Base-by-base conservation (phyloP, 2,113 vertebrate species). In the Xenopus laevis region DNA sequence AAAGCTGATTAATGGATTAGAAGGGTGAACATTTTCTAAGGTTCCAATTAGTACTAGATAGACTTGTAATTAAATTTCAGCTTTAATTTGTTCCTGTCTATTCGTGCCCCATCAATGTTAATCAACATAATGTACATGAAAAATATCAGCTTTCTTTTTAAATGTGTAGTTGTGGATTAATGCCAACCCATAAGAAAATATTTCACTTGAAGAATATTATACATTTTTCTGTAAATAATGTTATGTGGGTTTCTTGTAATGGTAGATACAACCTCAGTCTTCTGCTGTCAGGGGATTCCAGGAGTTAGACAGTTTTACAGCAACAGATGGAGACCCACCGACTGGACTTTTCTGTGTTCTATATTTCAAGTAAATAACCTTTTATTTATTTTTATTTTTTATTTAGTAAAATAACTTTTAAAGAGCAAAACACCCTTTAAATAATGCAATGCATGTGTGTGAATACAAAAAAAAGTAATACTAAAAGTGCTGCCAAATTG, bases 1-100 rank as follows among this genome's bases (percentile, higher is more conserved):
- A 63, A 59, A 18, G 50, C 74, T 77, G 74, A 77, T 70, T 64
- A 77, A 77, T 77, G 74, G 61, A 77, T 77, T 70, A 77, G 66
- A 76, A 76, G 66, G 74, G 67, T 70, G 74, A 77, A 77, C 59
- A 77, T 77, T 77, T 77, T 77, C 74, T 77, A 70, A 70, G 74
- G 74, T 70, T 77, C 60, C 67, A 77, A 77, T 77, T 77, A 77
- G 74, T 57, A 55, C 67, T 70, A 77, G 74, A 77, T 70, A 77
- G 74, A 70, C 67, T 77, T 70, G 74, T 77, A 77, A 77, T 77
- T 77, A 77, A 69, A 77, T 77, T 77, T 70, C 74, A 77, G 67
- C 60, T 70, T 77, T 77, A 77, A 77, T 77, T 77, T 77, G 74
- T 70, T 77, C 60, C 74, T 77, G 74, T 77, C 74, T 77, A 70